Percentiles rank a stretch among this genome's conserved stretches.
These are phyloP conservation scores for Prunella fulvescens DNA, from an alignment of 2,113 vertebrate genomes.

Conservation along the genomic window DNA sequence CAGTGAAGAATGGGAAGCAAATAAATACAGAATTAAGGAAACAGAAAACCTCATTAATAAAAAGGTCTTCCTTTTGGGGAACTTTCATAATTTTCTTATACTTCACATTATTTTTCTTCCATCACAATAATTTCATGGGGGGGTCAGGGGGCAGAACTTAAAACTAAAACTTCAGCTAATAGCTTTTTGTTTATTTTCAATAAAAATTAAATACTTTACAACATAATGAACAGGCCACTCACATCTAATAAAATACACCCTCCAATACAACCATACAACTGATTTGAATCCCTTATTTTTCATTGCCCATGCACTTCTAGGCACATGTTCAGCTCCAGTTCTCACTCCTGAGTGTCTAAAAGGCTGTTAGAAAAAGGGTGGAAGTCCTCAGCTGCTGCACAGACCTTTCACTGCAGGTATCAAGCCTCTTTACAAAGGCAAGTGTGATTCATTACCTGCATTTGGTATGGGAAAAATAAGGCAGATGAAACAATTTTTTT, in stretches of 20 bases:
- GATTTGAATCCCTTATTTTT: background rate
- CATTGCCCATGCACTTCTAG: background rate
- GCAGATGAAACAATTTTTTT: background rate
- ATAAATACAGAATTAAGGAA: background rate
- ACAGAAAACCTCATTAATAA: background rate
- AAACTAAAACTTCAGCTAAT: background rate
- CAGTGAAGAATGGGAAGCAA: background rate
- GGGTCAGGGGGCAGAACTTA: accelerated
- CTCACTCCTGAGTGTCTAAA: background rate
- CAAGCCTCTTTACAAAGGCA: background rate
- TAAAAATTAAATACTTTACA: background rate
- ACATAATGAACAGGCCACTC: background rate
- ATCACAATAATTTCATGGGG: background rate
- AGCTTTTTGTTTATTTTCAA: background rate
- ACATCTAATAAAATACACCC: background rate
- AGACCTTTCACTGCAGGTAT: background rate
- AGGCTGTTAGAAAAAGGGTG: background rate
- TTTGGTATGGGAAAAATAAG: background rate
- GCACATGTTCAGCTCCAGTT: background rate
- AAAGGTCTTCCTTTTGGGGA: background rate
- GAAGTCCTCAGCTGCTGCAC: background rate
- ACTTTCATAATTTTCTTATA: background rate
- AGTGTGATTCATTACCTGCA: background rate
- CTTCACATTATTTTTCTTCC: background rate
- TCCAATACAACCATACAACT: background rate